These are phyloP conservation scores for Palaemon carinicauda DNA, from an alignment of 1,140 invertebrate genomes.

Conservation along the genomic window DNA sequence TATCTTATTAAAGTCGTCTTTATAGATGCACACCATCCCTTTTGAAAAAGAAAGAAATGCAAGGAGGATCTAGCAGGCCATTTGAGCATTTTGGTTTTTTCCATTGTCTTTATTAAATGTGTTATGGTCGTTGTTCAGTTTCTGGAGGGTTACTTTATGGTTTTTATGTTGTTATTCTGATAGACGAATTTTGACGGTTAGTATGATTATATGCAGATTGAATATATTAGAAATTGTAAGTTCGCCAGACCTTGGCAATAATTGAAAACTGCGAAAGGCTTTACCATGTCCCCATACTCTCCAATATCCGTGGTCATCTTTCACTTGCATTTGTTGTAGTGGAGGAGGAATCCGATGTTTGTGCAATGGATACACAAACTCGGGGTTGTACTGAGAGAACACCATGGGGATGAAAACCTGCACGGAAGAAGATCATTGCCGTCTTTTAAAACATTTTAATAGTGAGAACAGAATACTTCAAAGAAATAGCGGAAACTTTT, in stretches of 20 bases:
- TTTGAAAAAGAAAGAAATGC: not conserved
- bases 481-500: not conserved
- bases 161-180: too few relatives aligned
- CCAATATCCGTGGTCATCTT: constrained; percentile 17
- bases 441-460: too few relatives aligned
- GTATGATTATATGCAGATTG: too few relatives aligned
- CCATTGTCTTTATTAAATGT: not conserved
- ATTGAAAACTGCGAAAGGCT: not conserved
- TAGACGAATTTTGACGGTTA: too few relatives aligned
- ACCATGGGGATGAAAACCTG: constrained; percentile 26
- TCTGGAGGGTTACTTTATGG: too few relatives aligned
- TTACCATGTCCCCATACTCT: constrained; percentile 18
- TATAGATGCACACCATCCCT: constrained; percentile 21
- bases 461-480: not conserved
- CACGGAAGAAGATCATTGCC: too few relatives aligned
- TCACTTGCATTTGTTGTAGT: not conserved
- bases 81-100: not conserved
- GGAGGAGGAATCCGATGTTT: not conserved
- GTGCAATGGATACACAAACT: not conserved
- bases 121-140: too few relatives aligned
- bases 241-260: too few relatives aligned
- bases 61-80: too few relatives aligned
- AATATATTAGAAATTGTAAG: too few relatives aligned
- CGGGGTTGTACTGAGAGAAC: constrained; percentile 35
- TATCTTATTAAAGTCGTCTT: not conserved